Conservation (phyloP, 2,888 invertebrate species). For the Caenorhabditis sp. region DNA sequence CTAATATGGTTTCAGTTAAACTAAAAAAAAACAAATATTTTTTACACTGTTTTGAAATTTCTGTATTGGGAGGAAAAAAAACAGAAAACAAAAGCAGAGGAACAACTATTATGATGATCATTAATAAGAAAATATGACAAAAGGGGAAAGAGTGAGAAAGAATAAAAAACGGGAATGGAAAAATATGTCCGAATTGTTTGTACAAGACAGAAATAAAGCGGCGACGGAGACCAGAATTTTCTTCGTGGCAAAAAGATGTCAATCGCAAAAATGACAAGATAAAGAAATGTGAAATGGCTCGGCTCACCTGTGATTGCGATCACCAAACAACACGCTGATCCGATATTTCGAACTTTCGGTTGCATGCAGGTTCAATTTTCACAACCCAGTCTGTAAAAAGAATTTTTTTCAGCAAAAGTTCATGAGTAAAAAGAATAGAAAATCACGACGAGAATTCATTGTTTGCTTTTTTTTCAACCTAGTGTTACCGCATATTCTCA, state of each 20-base stretch:
- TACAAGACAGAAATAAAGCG: neutral
- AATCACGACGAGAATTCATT: neutral
- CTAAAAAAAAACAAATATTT: too few species aligned
- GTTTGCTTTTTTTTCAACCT: too few species aligned
- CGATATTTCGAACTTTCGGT: neutral
- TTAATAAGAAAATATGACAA: neutral
- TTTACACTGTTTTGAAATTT: too few species aligned
- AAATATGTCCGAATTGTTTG: conserved; percentile 1
- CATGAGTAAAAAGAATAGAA: neutral
- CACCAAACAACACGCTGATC: neutral
- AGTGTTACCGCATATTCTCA: too few species aligned
- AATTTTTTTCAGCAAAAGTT: neutral
- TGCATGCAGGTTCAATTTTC: neutral
- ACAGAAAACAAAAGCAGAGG: too few species aligned
- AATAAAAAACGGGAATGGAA: neutral
- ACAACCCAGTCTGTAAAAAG: neutral
- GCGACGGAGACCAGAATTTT: neutral
- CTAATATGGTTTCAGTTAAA: too few species aligned
- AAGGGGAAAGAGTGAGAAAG: neutral
- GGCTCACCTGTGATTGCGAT: neutral
- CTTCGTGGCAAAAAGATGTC: neutral
- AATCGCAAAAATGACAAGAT: neutral
- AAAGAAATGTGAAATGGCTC: neutral
- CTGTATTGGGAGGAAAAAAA: too few species aligned
- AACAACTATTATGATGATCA: neutral